Evolutionary conservation across 2,888 invertebrate species (phyloP).

Genomic region (Spialia ferax): DNA sequence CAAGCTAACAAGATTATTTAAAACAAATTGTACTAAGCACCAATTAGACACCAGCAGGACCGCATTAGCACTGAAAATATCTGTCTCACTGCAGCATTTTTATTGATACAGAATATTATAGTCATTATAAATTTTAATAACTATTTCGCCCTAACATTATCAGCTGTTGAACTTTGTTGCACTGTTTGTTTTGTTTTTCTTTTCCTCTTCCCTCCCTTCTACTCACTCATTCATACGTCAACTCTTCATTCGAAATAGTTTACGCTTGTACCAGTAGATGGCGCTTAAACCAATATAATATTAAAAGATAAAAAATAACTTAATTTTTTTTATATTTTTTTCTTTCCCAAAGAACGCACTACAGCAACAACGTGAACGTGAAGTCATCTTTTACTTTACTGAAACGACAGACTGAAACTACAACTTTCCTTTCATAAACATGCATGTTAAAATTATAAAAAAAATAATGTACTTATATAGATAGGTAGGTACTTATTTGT

Average conservation of each 20-base stretch:
- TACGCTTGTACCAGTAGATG: constrained; percentile 45
- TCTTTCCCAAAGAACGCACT: too few species aligned
- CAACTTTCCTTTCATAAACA: too few species aligned
- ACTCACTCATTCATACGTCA: constrained; percentile 41
- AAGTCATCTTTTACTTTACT: too few species aligned
- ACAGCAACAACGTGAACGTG: too few species aligned
- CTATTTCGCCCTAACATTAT: constrained; percentile 49
- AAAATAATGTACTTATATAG: too few species aligned
- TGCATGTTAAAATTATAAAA: too few species aligned
- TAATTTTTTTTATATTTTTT: constrained; percentile 3
- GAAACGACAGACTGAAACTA: too few species aligned
- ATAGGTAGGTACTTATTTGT: too few species aligned
- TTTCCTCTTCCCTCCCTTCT: constrained; percentile 28
- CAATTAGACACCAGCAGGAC: constrained; percentile 40
- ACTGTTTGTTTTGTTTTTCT: constrained; percentile 45
- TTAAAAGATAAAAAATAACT: not conserved
- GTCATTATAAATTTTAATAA: constrained; percentile 43
- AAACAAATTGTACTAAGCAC: constrained; percentile 2
- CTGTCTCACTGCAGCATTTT: constrained; percentile 46
- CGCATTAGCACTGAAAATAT: constrained; percentile 42
- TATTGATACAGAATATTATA: constrained; percentile 38
- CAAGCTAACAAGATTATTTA: not conserved
- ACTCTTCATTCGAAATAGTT: constrained; percentile 36
- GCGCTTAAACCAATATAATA: constrained; percentile 34
- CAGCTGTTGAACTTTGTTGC: constrained; percentile 53